Percentiles rank a stretch among this genome's conserved stretches.
Evolutionary conservation across 2,113 vertebrate species (phyloP).

Genomic region (Ursus arctos): DNA sequence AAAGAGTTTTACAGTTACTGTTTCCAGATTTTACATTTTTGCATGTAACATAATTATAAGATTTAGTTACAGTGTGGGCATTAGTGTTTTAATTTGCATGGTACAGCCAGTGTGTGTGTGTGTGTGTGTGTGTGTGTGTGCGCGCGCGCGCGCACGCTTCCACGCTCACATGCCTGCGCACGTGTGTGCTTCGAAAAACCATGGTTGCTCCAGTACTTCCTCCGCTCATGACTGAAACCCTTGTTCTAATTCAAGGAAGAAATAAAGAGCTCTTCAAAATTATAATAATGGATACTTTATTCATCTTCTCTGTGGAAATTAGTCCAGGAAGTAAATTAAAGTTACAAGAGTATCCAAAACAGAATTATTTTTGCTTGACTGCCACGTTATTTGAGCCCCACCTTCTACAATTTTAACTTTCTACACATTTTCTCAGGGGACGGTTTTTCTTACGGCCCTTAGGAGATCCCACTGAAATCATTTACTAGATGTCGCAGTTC

Average conservation of each 20-base stretch:
- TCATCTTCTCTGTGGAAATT: slow-evolving; percentile 29
- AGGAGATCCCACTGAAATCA: background rate
- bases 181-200: background rate
- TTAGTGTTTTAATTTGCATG: background rate
- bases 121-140: background rate
- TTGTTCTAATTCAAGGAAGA: slow-evolving; percentile 17
- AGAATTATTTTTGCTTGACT: background rate
- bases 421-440: background rate
- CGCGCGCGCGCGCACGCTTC: background rate
- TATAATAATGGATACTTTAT: slow-evolving; percentile 26
- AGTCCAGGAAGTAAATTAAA: slow-evolving; percentile 24
- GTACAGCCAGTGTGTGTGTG: no score
- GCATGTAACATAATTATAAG: background rate
- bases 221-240: background rate
- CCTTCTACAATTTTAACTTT: background rate
- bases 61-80: background rate
- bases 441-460: background rate
- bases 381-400: background rate
- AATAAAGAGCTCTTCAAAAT: slow-evolving; percentile 21
- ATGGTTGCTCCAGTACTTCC: background rate
- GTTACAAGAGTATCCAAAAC: background rate
- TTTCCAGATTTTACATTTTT: background rate
- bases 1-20: background rate
- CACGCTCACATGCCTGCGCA: background rate
- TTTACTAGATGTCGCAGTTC: background rate